Conservation (phyloP, 2,797 vertebrate genomes). For the Lateolabrax maculatus region DNA sequence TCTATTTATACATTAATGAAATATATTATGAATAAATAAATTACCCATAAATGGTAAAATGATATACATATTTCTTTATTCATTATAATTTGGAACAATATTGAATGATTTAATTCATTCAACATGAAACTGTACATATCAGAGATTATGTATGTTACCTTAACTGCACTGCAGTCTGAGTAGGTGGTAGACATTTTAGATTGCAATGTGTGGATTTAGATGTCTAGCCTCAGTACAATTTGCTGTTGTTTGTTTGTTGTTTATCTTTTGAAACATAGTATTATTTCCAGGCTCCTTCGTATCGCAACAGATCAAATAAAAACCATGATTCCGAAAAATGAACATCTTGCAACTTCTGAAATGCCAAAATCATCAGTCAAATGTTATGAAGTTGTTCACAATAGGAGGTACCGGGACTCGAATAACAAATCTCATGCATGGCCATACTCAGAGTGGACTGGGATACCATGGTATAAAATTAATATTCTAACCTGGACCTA, state of each 20-base stretch:
- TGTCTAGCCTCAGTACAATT: too few relatives aligned
- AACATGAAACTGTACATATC: neutral
- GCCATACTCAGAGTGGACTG: too few relatives aligned
- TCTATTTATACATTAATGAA: constrained; percentile 34
- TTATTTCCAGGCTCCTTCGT: neutral
- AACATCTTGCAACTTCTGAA: neutral
- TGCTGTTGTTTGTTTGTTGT: neutral
- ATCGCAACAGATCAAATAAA: neutral
- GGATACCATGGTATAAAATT: too few relatives aligned
- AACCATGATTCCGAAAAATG: neutral
- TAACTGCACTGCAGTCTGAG: neutral
- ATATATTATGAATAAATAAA: constrained; percentile 39
- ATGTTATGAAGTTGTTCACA: neutral
- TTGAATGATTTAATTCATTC: neutral
- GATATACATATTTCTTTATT: constrained; percentile 50
- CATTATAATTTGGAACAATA: constrained; percentile 7
- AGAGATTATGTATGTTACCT: neutral
- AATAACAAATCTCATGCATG: too few relatives aligned
- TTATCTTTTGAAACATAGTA: neutral
- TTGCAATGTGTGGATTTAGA: neutral
- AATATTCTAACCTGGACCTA: too few relatives aligned
- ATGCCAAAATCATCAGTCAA: neutral
- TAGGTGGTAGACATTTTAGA: neutral
- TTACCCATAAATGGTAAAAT: constrained; percentile 43
- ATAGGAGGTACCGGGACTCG: too few relatives aligned